A percentile compares a stretch with the other conserved stretches of the same genome.
Conservation (phyloP, 2,888 invertebrate genomes). For the Drosophila affinis region DNA sequence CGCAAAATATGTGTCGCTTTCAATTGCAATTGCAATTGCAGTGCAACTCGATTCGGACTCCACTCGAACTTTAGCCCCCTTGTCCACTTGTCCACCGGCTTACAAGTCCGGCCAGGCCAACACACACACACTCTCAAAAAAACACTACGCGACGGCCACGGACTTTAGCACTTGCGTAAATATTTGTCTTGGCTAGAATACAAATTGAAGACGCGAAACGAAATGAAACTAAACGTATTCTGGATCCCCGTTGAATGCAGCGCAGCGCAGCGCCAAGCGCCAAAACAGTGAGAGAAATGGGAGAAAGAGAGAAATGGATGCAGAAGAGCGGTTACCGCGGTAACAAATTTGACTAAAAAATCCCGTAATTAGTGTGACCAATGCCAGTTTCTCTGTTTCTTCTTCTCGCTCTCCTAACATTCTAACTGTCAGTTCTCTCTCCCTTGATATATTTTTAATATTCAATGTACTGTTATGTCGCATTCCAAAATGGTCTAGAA, state of each 20-base stretch:
- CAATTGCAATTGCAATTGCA: slow-evolving; percentile 54
- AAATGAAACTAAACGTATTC: slow-evolving; percentile 26
- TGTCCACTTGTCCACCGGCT: slow-evolving; percentile 6
- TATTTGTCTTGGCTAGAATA: slow-evolving; percentile 45
- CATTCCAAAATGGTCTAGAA: neutral
- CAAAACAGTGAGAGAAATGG: slow-evolving; percentile 1
- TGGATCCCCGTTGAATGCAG: slow-evolving; percentile 52
- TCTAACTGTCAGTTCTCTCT: neutral
- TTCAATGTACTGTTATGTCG: neutral
- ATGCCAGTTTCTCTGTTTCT: neutral
- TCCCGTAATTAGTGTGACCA: neutral
- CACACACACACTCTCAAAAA: slow-evolving; percentile 33
- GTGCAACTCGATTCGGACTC: slow-evolving; percentile 6
- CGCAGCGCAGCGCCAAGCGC: slow-evolving; percentile 34
- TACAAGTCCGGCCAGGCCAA: slow-evolving; percentile 20
- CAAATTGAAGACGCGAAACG: slow-evolving; percentile 25
- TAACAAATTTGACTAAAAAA: neutral
- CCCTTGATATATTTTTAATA: neutral
- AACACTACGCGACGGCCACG: slow-evolving; percentile 36
- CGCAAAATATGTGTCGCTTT: slow-evolving; percentile 67
- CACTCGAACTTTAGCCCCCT: slow-evolving; percentile 53
- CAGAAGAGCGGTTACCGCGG: neutral
- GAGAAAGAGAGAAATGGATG: neutral
- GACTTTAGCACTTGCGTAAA: slow-evolving; percentile 69
- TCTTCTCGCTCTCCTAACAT: neutral